Evolutionary conservation across 2,888 invertebrate genomes (phyloP), one percentile per base, ranked within the genome.

Genomic region (Gastrophysa polygoni): DNA sequence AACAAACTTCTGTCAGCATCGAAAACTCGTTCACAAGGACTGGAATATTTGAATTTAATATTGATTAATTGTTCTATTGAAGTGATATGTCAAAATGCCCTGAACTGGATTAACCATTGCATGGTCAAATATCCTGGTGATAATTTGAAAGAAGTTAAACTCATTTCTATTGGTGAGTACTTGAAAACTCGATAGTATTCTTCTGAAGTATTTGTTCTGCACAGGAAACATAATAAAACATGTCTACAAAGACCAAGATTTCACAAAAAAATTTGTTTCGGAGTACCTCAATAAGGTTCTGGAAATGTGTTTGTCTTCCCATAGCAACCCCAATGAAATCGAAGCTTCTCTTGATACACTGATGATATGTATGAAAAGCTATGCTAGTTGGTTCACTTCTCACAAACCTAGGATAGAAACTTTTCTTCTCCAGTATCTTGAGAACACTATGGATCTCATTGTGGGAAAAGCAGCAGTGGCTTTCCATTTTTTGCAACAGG

Each of bases 401-500:
- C 71, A 71, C 48, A 70, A 60, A 61, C 28, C 44, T 2, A 67
- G 66, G 66, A 67, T 74, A 29, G 71, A 74, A 60, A 51, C 47
- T 14, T 69, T 63, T 55, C 54, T 74, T 11, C 16, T 66, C 20
- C 63, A 57, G 34, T 67, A 69, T 57, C 58, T 74, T 54, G 72
- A 73, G 32, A 66, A 32, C 56, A 52, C 63, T 3, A 44, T 61
- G 18, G 59, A 63, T 20, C 43, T 47, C 10, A 43, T 71, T 29
- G 69, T 74, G 2, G 47, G 66, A 46, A 64, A 63, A 52, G 72
- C 73, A 17, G 69, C 70, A 14, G 4, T 57, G 18, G 65, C 67
- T 10, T 73, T 71, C 58, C 68, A 69, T 57, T 67, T 65, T 46
- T 59, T 71, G 43, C 73, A 73, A 50, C 71, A 73, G 63, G 71